These are phyloP conservation scores for Diplodus puntazzo DNA, from an alignment of 2,797 vertebrate species.

Conservation along the genomic window DNA sequence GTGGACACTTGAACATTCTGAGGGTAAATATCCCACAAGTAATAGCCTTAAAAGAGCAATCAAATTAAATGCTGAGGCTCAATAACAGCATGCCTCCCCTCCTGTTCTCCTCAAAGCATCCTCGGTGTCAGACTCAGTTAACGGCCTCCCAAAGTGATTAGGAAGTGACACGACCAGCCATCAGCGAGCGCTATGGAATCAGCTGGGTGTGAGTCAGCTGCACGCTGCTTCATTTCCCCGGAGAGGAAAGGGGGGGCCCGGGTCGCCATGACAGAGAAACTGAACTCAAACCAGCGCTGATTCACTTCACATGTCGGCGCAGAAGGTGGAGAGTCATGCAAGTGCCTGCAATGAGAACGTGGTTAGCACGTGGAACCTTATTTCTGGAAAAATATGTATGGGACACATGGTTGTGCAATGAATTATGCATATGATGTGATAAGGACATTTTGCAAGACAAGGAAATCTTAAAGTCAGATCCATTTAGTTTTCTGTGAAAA, in stretches of 20 bases:
- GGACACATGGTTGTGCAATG: too few species aligned
- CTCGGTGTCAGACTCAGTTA: slow-evolving; percentile 65
- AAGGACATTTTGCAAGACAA: too few species aligned
- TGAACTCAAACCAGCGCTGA: slow-evolving; percentile 52
- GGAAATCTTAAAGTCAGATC: too few species aligned
- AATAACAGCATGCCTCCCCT: slow-evolving; percentile 35
- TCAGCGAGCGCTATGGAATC: slow-evolving; percentile 59
- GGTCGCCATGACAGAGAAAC: slow-evolving; percentile 62
- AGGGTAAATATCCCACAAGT: slow-evolving; percentile 26
- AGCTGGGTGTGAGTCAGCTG: slow-evolving; percentile 67
- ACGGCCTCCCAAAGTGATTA: slow-evolving; percentile 49
- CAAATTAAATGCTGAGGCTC: slow-evolving; percentile 59
- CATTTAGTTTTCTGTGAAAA: too few species aligned
- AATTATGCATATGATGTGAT: too few species aligned
- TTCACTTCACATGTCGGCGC: slow-evolving; percentile 50
- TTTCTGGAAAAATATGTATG: too few species aligned
- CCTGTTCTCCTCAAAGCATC: slow-evolving; percentile 53
- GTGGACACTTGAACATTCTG: slow-evolving; percentile 13
- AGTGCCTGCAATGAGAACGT: slow-evolving; percentile 11
- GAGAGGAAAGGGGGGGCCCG: slow-evolving; percentile 30
- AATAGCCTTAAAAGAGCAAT: slow-evolving; percentile 59
- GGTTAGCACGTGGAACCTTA: too few species aligned
- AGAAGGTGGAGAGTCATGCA: slow-evolving; percentile 20
- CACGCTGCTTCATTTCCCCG: slow-evolving; percentile 48
- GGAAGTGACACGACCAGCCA: slow-evolving; percentile 57